Evolutionary conservation across 2,113 vertebrate species (phyloP).

Genomic region (Chrysochloris asiatica): DNA sequence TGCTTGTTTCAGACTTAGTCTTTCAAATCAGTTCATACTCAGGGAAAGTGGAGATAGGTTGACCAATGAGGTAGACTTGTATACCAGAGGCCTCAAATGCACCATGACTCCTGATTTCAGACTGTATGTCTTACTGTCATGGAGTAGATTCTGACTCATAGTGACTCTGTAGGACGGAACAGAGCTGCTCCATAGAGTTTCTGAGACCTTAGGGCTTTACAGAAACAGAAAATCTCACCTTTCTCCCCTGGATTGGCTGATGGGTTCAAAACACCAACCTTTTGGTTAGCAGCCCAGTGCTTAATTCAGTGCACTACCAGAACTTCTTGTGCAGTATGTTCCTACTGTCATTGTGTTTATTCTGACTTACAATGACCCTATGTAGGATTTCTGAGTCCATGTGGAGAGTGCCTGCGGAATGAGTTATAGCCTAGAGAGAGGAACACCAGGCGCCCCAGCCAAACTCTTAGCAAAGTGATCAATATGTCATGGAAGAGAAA

Average conservation of each 20-base stretch:
- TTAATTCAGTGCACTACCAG: too few relatives aligned
- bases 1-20: not conserved
- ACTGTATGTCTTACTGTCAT: not conserved
- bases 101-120: not conserved
- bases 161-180: too few relatives aligned
- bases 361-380: not conserved
- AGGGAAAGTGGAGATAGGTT: not conserved
- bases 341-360: too few relatives aligned
- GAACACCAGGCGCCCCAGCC: not conserved
- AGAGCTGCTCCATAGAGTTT: too few relatives aligned
- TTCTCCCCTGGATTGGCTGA: not conserved
- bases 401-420: not conserved
- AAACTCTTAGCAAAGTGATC: not conserved
- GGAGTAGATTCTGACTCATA: too few relatives aligned
- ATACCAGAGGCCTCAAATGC: not conserved
- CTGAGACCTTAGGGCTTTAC: too few relatives aligned
- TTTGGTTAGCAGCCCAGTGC: too few relatives aligned
- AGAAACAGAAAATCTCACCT: too few relatives aligned
- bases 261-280: too few relatives aligned
- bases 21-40: not conserved
- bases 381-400: too few relatives aligned
- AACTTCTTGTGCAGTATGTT: not conserved
- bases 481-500: fast-evolving
- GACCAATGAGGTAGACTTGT: not conserved
- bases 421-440: not conserved